Evolutionary conservation across 2,113 vertebrate genomes (phyloP), one percentile per base, ranked within the genome.

Genomic region (Catharus fuscescens): DNA sequence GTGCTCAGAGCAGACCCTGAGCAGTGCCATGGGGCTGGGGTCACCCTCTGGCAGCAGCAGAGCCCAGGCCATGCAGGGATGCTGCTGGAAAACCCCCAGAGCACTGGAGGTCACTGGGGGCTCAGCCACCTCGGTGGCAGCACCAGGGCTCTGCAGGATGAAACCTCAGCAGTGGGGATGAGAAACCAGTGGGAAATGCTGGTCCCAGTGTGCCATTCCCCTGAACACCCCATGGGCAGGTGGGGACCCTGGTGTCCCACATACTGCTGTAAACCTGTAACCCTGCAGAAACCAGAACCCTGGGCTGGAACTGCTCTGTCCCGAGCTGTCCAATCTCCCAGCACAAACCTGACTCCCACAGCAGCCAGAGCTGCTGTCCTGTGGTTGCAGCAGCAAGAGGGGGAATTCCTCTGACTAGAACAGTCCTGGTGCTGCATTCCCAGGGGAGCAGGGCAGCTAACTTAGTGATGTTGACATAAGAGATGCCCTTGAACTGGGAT

Each of bases 401-500:
- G 57, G 73, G 65, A 79, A 90, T 87, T 85, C 59, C 64, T 88
- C 84, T 42, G 47, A 60, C 67, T 57, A 1, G 3, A 26, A 57
- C 69, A 38, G 24, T n/a, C 65, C 64, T 2, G 1, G 23, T 32
- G 48, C 38, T 36, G 80, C 48, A 54, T 78, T 93, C 83, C 50
- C 54, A 61, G 73, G 65, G 48, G 25, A 67, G 48, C 80, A 34
- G 77, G 18, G 69, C 9, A 73, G 34, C 90, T 77, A 86, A 56
- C 86, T 88, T 48, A 8, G 67, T 4, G 57, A 69, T 84, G 72
- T 36, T 91, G 93, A 80, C 47, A 57, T 70, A 80, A 93, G 54
- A 48, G 44, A 52, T 74, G 94, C 67, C 94, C 93, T 96, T 91
- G 80, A 40, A 84, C 36, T 52, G 70, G 91, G 92, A 94, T 95